These are phyloP conservation scores for Phenganax subtilis DNA, from an alignment of 92 coral and sea anemone genomes.

Conservation along the genomic window DNA sequence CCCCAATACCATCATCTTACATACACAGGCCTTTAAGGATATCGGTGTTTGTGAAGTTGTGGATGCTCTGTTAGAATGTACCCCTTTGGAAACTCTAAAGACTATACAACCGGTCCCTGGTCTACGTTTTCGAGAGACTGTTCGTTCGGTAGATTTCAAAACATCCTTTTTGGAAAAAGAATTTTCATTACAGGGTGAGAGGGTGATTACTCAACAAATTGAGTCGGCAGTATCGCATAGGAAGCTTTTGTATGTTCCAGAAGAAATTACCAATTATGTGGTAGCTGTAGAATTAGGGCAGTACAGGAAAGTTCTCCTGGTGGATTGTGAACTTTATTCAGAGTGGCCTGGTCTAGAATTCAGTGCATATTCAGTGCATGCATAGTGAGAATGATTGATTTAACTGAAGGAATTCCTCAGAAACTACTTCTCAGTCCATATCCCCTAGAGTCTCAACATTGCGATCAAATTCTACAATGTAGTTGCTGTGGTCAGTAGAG, in stretches of 20 bases:
- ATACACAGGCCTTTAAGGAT: not conserved
- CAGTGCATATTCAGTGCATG: not conserved
- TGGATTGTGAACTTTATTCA: not conserved
- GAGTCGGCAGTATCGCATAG: not conserved
- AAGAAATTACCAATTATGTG: not conserved
- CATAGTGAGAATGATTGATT: not conserved
- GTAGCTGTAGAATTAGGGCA: not conserved
- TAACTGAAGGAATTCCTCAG: not conserved
- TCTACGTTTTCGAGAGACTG: not conserved
- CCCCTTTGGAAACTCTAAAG: not conserved
- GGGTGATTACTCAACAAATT: constrained; percentile 2
- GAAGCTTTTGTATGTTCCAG: not conserved
- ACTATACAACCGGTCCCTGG: not conserved
- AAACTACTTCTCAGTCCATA: not conserved
- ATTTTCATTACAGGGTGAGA: not conserved
- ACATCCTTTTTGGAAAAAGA: not conserved
- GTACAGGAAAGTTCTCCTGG: not conserved
- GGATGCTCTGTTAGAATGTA: not conserved
- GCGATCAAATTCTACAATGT: constrained; percentile 8
- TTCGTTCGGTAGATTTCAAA: not conserved
- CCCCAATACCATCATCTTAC: not conserved
- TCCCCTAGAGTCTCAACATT: not conserved
- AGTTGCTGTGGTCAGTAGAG: not conserved
- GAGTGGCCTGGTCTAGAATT: not conserved
- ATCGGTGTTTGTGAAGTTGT: not conserved